Evolutionary conservation across 2,113 vertebrate species (phyloP).

Genomic region (Plecotus auritus): DNA sequence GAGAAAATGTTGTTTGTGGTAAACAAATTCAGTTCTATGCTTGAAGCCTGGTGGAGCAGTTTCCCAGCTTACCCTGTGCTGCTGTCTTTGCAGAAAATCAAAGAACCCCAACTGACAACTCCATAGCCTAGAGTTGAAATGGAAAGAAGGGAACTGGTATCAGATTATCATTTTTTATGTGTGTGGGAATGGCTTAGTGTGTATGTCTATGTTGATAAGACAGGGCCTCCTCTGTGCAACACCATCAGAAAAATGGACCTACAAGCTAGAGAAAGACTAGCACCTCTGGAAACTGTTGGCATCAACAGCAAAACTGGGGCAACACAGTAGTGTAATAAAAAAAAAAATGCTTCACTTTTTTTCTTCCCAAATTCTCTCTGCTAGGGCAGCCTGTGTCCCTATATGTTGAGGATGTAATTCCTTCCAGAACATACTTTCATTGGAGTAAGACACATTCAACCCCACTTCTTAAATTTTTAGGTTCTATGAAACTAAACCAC

Average conservation of each 20-base stretch:
- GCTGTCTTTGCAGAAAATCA: constrained; percentile 19
- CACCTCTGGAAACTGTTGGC: constrained; percentile 29
- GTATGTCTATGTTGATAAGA: background rate
- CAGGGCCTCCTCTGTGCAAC: background rate
- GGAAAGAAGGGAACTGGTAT: constrained; percentile 53
- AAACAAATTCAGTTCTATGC: constrained; percentile 79
- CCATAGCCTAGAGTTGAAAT: constrained; percentile 68
- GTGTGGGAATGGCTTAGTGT: background rate
- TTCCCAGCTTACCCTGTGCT: constrained; percentile 57
- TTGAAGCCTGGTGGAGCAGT: constrained; percentile 59
- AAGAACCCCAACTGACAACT: background rate
- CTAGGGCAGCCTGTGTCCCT: constrained; percentile 29
- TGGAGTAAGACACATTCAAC: constrained; percentile 36
- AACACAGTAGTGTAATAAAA: constrained; percentile 37
- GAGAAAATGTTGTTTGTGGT: constrained; percentile 81
- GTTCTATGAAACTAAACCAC: background rate
- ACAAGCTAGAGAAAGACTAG: constrained; percentile 20
- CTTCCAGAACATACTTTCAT: constrained; percentile 53
- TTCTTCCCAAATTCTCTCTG: constrained; percentile 59
- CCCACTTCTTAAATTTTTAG: background rate
- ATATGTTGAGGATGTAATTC: background rate
- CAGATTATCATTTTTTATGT: constrained; percentile 5
- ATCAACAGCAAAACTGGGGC: background rate
- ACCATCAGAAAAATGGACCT: background rate
- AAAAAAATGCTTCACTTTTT: constrained; percentile 65